Evolutionary conservation across 2,888 invertebrate species (phyloP), one percentile per base, ranked within the genome.

Genomic region (Gymnocheta viridis): DNA sequence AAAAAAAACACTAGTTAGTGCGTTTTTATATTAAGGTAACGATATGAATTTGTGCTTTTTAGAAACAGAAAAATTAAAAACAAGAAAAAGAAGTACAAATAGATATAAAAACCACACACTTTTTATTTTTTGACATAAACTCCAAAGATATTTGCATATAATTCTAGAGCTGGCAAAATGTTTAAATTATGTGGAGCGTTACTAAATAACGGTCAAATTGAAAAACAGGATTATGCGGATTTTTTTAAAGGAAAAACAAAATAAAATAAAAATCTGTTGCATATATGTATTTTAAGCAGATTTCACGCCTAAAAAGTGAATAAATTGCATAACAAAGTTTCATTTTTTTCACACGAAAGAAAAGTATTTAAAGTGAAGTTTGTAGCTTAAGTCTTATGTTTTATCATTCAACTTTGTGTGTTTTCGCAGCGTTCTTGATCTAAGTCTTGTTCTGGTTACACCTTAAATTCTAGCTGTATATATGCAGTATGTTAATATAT

Each of bases 181-280:
- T 41, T 80, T 41, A 67, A 81, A 74, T 72, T 82, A 76, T 76
- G 62, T 82, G 62, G 74, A 76, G 81, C 81, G 81, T 76, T 64
- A 76, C 54, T 56, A 76, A 70, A 69, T 81, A 81, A 81, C 81
- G 81, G 81, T 76, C 62, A 62, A 47, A 22, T n/a, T 44, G n/a
- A 17, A 69, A 19, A 82, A 82, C 81, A 69, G 81, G 81, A 74
- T 82, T 76, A 44, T 74, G 27, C 0, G 24, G 22, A 41, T 51
- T 78, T 14, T 54, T 47, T 35, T 67, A n/a, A n/a, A 9, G 3
- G 12, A 27, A 64, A 27, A 9, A 47, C 6, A 35, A 47, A 58
- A 22, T 58, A 17, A 22, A n/a, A n/a, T n/a, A n/a, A n/a, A n/a
- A n/a, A 29, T 10, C 9, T 17, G 2, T 7, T 12, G 38, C 9